Evolutionary conservation across 64 coral and sea anemone species (phyloP).

Genomic region (Astreopora myriophthalma): DNA sequence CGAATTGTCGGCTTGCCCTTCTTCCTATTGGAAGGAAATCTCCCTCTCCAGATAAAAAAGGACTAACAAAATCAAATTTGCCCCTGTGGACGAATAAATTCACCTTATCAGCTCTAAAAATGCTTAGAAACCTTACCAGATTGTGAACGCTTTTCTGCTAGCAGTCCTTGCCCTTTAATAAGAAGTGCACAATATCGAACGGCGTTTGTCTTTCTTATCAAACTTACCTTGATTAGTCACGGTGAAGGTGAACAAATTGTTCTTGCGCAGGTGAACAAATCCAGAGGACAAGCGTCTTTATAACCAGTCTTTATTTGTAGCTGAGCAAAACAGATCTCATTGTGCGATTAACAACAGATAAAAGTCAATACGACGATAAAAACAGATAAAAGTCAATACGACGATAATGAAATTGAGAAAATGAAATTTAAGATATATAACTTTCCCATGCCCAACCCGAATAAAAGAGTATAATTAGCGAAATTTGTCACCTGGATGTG

Average conservation of each 20-base stretch:
- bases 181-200: neutral
- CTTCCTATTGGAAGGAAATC: no score
- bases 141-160: neutral
- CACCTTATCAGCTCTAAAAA: neutral
- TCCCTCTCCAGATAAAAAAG: no score
- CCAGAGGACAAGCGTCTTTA: neutral
- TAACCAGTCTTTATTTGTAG: constrained; percentile 23
- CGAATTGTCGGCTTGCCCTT: no score
- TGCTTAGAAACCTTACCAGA: neutral
- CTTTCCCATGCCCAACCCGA: neutral
- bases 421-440: neutral
- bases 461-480: neutral
- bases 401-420: neutral
- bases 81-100: no score
- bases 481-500: no score
- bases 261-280: constrained; percentile 9
- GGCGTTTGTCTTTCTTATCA: constrained; percentile 22
- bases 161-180: neutral
- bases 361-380: constrained; percentile 3
- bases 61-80: no score
- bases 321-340: neutral
- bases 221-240: neutral
- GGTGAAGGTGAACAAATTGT: neutral
- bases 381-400: constrained; percentile 7
- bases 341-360: neutral